phyloP scores from a whole-genome alignment of 2,113 vertebrate species.

The Aspiorhynchus laticeps region DNA sequence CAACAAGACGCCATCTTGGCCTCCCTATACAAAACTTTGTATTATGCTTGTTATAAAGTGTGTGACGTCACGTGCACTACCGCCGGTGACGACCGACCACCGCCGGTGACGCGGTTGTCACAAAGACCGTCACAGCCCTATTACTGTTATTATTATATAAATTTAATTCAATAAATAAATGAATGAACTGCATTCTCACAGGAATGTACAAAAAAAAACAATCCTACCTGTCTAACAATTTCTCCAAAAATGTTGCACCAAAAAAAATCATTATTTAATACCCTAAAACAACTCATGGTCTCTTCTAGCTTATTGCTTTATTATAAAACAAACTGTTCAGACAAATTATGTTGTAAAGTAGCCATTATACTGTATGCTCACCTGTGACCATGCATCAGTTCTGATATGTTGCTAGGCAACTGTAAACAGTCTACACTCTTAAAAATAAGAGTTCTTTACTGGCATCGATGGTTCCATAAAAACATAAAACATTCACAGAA shows the following conservation, averaged over 20 bases:
- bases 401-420: neutral
- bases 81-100: no score
- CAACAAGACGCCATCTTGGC: no score
- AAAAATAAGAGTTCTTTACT: neutral
- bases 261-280: neutral
- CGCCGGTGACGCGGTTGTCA: no score
- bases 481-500: neutral
- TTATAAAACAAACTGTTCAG: neutral
- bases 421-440: neutral
- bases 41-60: no score
- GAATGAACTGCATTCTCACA: neutral
- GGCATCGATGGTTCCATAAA: neutral
- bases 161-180: no score
- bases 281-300: neutral
- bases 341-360: neutral
- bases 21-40: no score
- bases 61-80: no score
- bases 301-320: neutral
- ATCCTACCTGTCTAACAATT: neutral
- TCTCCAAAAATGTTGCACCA: neutral
- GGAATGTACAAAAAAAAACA: neutral
- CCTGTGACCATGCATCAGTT: neutral
- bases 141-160: no score
- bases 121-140: no score
- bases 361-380: neutral